Base-by-base conservation (phyloP, 2,797 vertebrate species). In the Columba guinea region DNA sequence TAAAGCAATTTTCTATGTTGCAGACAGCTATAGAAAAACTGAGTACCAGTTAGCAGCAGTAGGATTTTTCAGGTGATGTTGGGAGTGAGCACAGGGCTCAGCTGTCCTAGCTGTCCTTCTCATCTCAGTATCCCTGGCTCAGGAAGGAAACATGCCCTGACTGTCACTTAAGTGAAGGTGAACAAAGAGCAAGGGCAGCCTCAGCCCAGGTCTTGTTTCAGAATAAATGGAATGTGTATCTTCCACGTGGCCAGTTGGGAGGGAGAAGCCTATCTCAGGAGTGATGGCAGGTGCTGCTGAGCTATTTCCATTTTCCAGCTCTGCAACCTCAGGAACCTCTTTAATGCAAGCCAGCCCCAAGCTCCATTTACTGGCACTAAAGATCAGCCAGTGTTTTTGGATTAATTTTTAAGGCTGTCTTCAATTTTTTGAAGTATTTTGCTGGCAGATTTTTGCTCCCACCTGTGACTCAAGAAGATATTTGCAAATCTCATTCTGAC, bases 241-340 rank as follows among this genome's bases (percentile, higher is more conserved):
- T 76, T 94, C 68, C 35, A 48, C 13, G 6, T 76, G 77, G 85
- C 84, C 97, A 77, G 35, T 51, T 69, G 70, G 81, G 83, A 96
- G 37, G 60, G 85, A 74, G 94, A 97, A 96, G 75, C 74, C 85
- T 79, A 11, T 96, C 97, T 97, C 97, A 88, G 75, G 96, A 97
- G 96, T 84, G 97, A 97, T 37, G 95, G 97, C 97, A 98, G 97
- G 97, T 98, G 97, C 94, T 80, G 95, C 94, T 46, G 71, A 97
- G 94, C 95, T 95, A 82, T 98, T 98, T 98, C 97, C 91, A 98
- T 98, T 98, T 98, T 98, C 97, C 96, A 98, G 96, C 92, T 94
- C 95, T 92, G 96, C 97, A 96, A 56, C 95, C 97, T 96, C 96
- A 92, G 81, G 94, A 95, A 96, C 94, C 96, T 97, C 69, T 95